Evolutionary conservation across 1,140 invertebrate genomes (phyloP).

Genomic region (Agraylea sexmaculata): DNA sequence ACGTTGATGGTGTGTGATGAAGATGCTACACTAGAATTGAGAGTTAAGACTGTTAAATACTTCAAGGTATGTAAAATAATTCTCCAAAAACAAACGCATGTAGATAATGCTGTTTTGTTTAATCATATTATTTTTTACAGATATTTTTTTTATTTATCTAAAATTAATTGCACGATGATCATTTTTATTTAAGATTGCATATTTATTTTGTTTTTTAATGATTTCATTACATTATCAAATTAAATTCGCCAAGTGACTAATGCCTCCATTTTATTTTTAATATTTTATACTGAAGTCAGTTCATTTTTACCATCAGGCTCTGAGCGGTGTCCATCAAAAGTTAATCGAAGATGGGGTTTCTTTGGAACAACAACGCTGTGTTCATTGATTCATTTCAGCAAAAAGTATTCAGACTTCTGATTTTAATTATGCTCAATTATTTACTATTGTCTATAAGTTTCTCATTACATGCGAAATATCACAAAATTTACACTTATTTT

Average conservation of each 20-base stretch:
- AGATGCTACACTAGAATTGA: slow-evolving; percentile 91
- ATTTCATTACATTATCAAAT: slow-evolving; percentile 8
- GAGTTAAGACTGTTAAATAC: slow-evolving; percentile 98
- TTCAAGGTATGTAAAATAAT: slow-evolving; percentile 87
- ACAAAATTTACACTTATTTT: not conserved
- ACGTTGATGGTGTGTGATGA: slow-evolving; percentile 95
- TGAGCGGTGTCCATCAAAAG: slow-evolving; percentile 59
- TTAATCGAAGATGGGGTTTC: slow-evolving; percentile 48
- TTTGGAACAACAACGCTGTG: slow-evolving; percentile 30
- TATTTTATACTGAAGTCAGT: too few species aligned
- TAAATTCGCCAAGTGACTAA: slow-evolving; percentile 10
- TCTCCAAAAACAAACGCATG: too few species aligned
- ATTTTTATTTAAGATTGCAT: slow-evolving; percentile 8
- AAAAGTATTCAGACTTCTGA: not conserved
- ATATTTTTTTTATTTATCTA: slow-evolving; percentile 10
- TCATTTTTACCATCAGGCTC: slow-evolving; percentile 39
- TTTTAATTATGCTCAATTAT: not conserved
- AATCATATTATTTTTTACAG: not conserved
- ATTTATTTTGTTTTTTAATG: slow-evolving; percentile 18
- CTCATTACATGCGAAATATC: not conserved
- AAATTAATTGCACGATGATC: slow-evolving; percentile 6
- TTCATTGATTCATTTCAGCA: slow-evolving; percentile 27
- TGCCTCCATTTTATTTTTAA: slow-evolving; percentile 18
- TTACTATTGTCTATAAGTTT: not conserved
- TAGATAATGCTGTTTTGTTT: slow-evolving; percentile 3